Percentiles rank a stretch among this genome's conserved stretches.
Evolutionary conservation across 2,113 vertebrate genomes (phyloP).

Genomic region (Saccopteryx leptura): DNA sequence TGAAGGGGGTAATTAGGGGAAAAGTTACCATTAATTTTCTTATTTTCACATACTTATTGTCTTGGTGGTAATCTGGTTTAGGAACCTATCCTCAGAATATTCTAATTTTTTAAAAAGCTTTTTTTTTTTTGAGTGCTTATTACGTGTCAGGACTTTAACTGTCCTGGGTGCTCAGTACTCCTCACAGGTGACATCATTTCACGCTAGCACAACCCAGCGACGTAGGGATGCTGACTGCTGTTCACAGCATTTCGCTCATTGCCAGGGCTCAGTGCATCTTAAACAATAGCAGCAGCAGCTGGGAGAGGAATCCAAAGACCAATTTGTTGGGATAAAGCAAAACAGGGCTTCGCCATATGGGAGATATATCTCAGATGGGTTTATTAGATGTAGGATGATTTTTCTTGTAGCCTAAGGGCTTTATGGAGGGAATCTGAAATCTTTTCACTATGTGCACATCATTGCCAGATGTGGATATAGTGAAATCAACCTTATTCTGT

Average conservation of each 20-base stretch:
- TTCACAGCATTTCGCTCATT: not conserved
- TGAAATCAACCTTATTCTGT: not conserved
- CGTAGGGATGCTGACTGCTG: not conserved
- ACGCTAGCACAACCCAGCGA: not conserved
- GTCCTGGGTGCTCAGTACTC: not conserved
- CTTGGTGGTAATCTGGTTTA: not conserved
- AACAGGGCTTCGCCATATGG: conserved; percentile 78
- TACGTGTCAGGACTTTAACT: not conserved
- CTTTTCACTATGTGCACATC: conserved; percentile 66
- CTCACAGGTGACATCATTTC: conserved; percentile 12
- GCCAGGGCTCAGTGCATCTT: not conserved
- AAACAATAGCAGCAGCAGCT: conserved; percentile 70
- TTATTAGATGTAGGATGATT: conserved; percentile 75
- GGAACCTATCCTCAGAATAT: conserved; percentile 7
- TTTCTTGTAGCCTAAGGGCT: conserved; percentile 71
- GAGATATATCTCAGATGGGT: conserved; percentile 71
- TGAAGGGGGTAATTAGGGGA: not conserved
- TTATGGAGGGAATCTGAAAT: conserved; percentile 76
- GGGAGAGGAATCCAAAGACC: conserved; percentile 67
- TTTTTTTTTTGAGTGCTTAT: not conserved
- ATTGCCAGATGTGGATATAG: conserved; percentile 74
- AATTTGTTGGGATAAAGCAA: conserved; percentile 78
- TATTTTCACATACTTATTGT: not conserved
- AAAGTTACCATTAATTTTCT: not conserved
- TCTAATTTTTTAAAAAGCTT: not conserved